A percentile compares a stretch with the other conserved stretches of the same genome.
Conservation (phyloP, 1,140 invertebrate genomes). For the Meloidogyne chitwoodi region DNA sequence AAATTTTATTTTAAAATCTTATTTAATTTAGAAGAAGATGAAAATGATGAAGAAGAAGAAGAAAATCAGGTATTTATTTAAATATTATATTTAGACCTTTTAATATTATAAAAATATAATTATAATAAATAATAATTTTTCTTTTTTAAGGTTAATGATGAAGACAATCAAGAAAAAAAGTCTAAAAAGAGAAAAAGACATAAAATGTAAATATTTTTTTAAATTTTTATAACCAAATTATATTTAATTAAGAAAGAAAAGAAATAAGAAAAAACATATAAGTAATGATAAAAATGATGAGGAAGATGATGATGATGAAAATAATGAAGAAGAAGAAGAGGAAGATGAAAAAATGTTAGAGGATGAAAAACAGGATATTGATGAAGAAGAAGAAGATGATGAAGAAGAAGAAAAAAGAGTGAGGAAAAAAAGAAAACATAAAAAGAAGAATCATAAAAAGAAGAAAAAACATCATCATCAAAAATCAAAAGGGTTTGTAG, state of each 20-base stretch:
- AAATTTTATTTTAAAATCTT: too few relatives aligned
- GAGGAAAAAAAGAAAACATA: background rate
- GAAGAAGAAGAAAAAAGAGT: background rate
- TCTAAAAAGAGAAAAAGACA: background rate
- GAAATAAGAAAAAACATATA: background rate
- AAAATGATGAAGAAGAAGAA: too few relatives aligned
- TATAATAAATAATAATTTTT: too few relatives aligned
- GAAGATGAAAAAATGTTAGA: background rate
- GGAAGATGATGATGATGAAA: background rate
- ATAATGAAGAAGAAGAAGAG: background rate
- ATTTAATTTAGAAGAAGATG: too few relatives aligned
- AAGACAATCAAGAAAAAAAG: background rate
- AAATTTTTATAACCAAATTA: background rate
- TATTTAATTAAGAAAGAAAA: background rate
- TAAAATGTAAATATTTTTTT: background rate
- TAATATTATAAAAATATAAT: too few relatives aligned
- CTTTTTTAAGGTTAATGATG: background rate
- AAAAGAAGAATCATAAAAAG: background rate
- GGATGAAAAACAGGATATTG: background rate
- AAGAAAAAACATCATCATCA: background rate
- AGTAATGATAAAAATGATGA: background rate
- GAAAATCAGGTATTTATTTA: too few relatives aligned
- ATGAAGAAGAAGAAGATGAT: background rate
- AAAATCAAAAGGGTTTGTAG: too few relatives aligned
- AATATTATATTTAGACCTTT: too few relatives aligned